Conservation (phyloP, 1,140 invertebrate species). For the Sitobion miscanthi region DNA sequence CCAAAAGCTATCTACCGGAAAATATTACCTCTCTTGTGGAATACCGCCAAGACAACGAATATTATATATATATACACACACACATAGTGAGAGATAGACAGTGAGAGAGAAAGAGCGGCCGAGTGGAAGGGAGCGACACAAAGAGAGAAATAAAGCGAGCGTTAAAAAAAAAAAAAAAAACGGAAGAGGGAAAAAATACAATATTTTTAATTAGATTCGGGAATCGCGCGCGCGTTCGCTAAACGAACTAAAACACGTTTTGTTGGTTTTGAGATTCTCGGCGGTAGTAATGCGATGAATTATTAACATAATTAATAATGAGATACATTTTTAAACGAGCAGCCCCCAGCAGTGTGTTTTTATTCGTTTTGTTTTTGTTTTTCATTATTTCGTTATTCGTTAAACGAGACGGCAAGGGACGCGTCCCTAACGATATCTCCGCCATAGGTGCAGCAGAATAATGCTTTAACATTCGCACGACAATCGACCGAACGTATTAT, state of each 20-base stretch:
- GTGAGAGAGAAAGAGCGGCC: background rate
- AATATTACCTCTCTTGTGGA: slow-evolving; percentile 56
- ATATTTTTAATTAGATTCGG: slow-evolving; percentile 55
- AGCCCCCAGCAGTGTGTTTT: background rate
- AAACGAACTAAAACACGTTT: slow-evolving; percentile 49
- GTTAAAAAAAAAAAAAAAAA: slow-evolving; percentile 45
- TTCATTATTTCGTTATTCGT: background rate
- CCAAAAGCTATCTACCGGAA: slow-evolving; percentile 56
- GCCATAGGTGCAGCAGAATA: background rate
- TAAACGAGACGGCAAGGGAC: slow-evolving; percentile 12
- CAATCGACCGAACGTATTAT: background rate
- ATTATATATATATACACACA: slow-evolving; percentile 16
- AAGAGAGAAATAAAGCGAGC: slow-evolving; percentile 39
- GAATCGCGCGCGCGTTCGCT: slow-evolving; percentile 27
- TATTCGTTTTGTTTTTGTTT: slow-evolving; percentile 25
- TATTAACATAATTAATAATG: slow-evolving; percentile 46
- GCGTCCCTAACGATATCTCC: background rate
- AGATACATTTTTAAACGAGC: slow-evolving; percentile 47
- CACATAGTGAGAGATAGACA: background rate
- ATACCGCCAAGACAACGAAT: slow-evolving; percentile 50
- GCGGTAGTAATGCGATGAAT: slow-evolving; percentile 25
- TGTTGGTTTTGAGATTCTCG: slow-evolving; percentile 40
- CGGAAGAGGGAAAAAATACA: slow-evolving; percentile 39
- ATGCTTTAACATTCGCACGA: background rate
- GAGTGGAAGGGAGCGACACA: background rate